Evolutionary conservation across 2,113 vertebrate species (phyloP).

Genomic region (Crotalus helleri): DNA sequence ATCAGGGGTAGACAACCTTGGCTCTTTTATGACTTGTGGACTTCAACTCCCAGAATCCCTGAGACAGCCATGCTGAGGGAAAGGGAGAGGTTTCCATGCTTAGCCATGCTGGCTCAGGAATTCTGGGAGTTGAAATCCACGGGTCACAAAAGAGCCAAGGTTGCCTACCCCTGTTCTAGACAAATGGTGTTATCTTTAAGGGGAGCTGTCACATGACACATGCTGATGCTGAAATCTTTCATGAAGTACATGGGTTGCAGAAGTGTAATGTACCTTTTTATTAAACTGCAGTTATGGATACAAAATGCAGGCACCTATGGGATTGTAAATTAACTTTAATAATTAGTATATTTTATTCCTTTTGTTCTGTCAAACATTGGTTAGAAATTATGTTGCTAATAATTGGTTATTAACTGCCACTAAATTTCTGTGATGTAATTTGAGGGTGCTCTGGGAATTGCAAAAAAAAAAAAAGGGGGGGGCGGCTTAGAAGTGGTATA

Average conservation of each 20-base stretch:
- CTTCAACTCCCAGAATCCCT: too few relatives aligned
- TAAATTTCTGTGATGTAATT: not conserved
- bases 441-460: not conserved
- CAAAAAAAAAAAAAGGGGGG: not conserved
- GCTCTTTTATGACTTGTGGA: too few relatives aligned
- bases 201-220: not conserved
- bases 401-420: not conserved
- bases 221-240: not conserved
- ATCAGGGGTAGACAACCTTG: too few relatives aligned
- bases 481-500: not conserved
- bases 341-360: not conserved
- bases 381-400: not conserved
- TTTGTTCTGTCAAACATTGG: not conserved
- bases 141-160: too few relatives aligned
- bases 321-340: not conserved
- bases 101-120: too few relatives aligned
- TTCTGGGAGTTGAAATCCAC: too few relatives aligned
- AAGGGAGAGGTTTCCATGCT: too few relatives aligned
- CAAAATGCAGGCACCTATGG: not conserved
- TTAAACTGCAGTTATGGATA: not conserved
- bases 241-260: not conserved
- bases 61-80: too few relatives aligned
- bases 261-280: not conserved
- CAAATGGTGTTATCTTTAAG: not conserved
- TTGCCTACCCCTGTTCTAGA: not conserved